Evolutionary conservation across 2,113 vertebrate species (phyloP).

Genomic region (Hirundichthys speculiger): DNA sequence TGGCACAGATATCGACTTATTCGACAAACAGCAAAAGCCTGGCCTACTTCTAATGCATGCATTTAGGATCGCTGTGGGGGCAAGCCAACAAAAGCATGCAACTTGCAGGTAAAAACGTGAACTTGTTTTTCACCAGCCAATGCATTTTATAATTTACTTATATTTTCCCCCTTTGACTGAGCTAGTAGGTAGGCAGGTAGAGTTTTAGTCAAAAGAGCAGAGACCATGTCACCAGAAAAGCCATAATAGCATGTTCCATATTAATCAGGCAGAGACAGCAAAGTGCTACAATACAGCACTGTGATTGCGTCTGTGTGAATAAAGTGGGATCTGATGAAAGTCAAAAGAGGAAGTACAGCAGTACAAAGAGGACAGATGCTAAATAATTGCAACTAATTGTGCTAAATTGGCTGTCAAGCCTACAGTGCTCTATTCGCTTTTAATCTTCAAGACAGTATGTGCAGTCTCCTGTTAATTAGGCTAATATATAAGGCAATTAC

Average conservation of each 20-base stretch:
- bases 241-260: slow-evolving; percentile 23
- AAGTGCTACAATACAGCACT: neutral
- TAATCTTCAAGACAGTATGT: neutral
- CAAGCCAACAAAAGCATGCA: slow-evolving; percentile 17
- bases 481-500: neutral
- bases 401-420: slow-evolving; percentile 14
- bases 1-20: slow-evolving; percentile 55
- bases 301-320: neutral
- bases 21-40: slow-evolving; percentile 47
- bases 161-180: slow-evolving; percentile 10
- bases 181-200: too few relatives aligned
- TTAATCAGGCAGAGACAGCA: slow-evolving; percentile 21
- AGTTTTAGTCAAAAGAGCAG: slow-evolving; percentile 9
- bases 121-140: too few relatives aligned
- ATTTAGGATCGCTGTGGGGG: slow-evolving; percentile 35
- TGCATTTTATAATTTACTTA: neutral
- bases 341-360: slow-evolving; percentile 7
- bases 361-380: slow-evolving; percentile 16
- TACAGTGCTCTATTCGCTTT: slow-evolving; percentile 6
- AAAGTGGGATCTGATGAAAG: slow-evolving; percentile 12
- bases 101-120: neutral
- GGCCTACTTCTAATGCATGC: slow-evolving; percentile 66
- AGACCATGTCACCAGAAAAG: slow-evolving; percentile 7
- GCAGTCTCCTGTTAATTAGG: neutral
- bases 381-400: slow-evolving; percentile 25